Evolutionary conservation across 2,888 invertebrate genomes (phyloP).

Genomic region (Sphaerophoria taeniata): DNA sequence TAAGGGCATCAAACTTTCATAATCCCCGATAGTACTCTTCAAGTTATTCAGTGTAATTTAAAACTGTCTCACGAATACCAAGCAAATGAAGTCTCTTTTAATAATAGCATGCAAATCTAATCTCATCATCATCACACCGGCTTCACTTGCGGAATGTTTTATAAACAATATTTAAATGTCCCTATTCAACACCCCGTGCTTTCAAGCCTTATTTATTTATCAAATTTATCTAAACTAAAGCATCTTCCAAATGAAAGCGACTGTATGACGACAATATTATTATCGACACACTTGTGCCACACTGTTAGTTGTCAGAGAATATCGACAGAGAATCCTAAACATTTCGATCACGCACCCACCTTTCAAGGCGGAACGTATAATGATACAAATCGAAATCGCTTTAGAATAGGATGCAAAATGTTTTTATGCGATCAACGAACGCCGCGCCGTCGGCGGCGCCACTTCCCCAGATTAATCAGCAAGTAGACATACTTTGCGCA

Average conservation of each 20-base stretch:
- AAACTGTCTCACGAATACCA: not conserved
- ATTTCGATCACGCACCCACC: conserved; percentile 40
- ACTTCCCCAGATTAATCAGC: conserved; percentile 60
- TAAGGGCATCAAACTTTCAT: conserved; percentile 25
- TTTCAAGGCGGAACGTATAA: not conserved
- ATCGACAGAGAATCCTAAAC: conserved; percentile 42
- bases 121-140: conserved; percentile 27
- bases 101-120: conserved; percentile 37
- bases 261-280: conserved; percentile 45
- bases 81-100: not conserved
- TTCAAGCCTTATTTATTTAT: conserved; percentile 49
- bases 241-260: conserved; percentile 33
- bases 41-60: not conserved
- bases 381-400: conserved; percentile 5
- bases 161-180: conserved; percentile 49
- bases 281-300: conserved; percentile 55
- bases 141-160: conserved; percentile 34
- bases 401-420: conserved; percentile 35
- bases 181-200: conserved; percentile 17
- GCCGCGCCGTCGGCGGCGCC: conserved; percentile 57
- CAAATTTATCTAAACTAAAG: conserved; percentile 47
- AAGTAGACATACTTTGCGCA: conserved; percentile 61
- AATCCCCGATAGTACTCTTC: not conserved
- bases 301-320: conserved; percentile 41
- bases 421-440: conserved; percentile 10